Percentiles rank a stretch among this genome's conserved stretches.
Conservation (phyloP, 2,113 vertebrate species). For the Mobula birostris region DNA sequence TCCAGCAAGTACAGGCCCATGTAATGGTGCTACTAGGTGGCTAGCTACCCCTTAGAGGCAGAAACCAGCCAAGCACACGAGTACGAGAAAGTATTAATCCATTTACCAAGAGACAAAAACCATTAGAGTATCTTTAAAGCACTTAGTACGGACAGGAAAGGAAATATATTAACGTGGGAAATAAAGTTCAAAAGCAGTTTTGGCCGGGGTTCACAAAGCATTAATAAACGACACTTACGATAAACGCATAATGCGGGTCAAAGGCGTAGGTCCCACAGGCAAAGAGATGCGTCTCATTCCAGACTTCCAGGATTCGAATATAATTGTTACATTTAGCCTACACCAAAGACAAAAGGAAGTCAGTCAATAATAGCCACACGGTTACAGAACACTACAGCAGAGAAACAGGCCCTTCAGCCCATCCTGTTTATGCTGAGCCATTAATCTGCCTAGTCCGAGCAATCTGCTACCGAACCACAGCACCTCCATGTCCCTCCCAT, state of each 20-base stretch:
- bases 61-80: too few relatives aligned
- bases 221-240: constrained; percentile 58
- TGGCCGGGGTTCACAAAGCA: not conserved
- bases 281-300: constrained; percentile 62
- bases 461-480: too few relatives aligned
- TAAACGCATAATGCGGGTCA: constrained; percentile 73
- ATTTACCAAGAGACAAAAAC: not conserved
- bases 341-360: constrained; percentile 45
- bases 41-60: too few relatives aligned
- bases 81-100: not conserved
- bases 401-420: too few relatives aligned
- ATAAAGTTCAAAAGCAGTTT: not conserved
- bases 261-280: constrained; percentile 81
- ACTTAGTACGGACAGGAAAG: not conserved
- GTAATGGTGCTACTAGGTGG: too few relatives aligned
- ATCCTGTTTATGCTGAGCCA: too few relatives aligned
- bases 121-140: not conserved
- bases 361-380: constrained; percentile 1
- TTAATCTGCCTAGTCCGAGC: too few relatives aligned
- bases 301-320: constrained; percentile 71
- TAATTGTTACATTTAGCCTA: constrained; percentile 80
- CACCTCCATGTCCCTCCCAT: too few relatives aligned
- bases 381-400: too few relatives aligned
- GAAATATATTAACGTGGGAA: not conserved
- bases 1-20: too few relatives aligned